Conservation (phyloP, 2,888 invertebrate species). For the Epinotia ramella region DNA sequence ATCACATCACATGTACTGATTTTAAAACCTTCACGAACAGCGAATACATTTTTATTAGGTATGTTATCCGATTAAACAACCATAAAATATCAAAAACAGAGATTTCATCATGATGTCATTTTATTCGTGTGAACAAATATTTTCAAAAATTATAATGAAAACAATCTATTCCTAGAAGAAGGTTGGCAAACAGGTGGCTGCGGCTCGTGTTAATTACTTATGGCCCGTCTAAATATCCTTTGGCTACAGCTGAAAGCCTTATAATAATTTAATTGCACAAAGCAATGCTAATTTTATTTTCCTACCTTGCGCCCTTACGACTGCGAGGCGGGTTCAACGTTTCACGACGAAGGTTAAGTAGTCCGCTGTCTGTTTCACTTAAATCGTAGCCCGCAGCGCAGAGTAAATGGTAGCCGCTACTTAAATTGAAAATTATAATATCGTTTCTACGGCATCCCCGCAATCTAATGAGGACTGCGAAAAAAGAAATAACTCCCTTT, state of each 20-base stretch:
- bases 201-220: conserved; percentile 24
- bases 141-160: too few species aligned
- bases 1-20: too few species aligned
- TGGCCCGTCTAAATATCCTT: conserved; percentile 21
- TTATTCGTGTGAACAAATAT: background rate
- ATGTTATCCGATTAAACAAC: background rate
- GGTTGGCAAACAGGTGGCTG: conserved; percentile 1
- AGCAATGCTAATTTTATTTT: conserved; percentile 44
- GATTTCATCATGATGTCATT: background rate
- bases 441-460: conserved; percentile 65
- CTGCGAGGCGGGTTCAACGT: conserved; percentile 64
- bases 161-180: background rate
- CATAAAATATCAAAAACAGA: background rate
- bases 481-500: conserved; percentile 56
- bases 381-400: conserved; percentile 68
- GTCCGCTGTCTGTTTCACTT: conserved; percentile 78
- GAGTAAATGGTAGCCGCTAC: conserved; percentile 65
- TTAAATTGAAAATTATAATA: conserved; percentile 68
- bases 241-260: conserved; percentile 18
- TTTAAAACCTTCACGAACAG: too few species aligned
- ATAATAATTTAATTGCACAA: conserved; percentile 44
- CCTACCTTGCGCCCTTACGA: conserved; percentile 42
- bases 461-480: conserved; percentile 62
- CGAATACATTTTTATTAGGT: too few species aligned
- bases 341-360: conserved; percentile 80